Evolutionary conservation across 2,888 invertebrate genomes (phyloP), one percentile per base, ranked within the genome.

Genomic region (Drosophila anceps): DNA sequence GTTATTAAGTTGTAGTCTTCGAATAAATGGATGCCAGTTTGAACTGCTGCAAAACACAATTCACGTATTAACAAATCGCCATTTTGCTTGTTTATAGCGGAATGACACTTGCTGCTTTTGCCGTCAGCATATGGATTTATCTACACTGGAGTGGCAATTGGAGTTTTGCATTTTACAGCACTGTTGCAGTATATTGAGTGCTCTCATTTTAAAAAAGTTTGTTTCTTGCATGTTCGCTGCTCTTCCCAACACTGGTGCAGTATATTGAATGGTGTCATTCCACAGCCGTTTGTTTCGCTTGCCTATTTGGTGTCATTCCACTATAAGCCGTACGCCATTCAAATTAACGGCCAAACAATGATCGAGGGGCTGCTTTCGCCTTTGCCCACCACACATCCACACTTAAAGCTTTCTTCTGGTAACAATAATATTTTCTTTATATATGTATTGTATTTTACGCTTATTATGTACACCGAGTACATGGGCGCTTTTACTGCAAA

Each of bases 371-470:
- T 63, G 73, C 65, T 62, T 61, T 76, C 51, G 76, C 76, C 76
- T 76, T 76, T 55, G 69, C 48, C 59, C 76, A 68, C 35, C 35
- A n/a, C 51, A 53, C 33, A 73, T 62, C 65, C 73, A 79, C 76
- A 76, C 81, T 73, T 50, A 88, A 85, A 84, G 88, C 87, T 89
- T 84, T 88, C 79, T 84, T 79, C 88, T 84, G 84, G 88, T 88
- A 88, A 89, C 88, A 90, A 91, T 91, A 91, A 91, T 91, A 81
- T 84, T 84, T 85, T 90, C 84, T 90, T 90, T 90, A 84, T 89
- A 90, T 77, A 90, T 77, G 50, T 78, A 79, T 67, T 70, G 77
- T 79, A 75, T 68, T 71, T 75, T 72, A 79, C 68, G 77, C 77
- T 72, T 79, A 69, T 73, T 65, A 54, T 69, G 59, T 73, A 63